A percentile compares a stretch with the other conserved stretches of the same genome.
Conservation (phyloP, 2,797 vertebrate species). For the Trachops cirrhosus region DNA sequence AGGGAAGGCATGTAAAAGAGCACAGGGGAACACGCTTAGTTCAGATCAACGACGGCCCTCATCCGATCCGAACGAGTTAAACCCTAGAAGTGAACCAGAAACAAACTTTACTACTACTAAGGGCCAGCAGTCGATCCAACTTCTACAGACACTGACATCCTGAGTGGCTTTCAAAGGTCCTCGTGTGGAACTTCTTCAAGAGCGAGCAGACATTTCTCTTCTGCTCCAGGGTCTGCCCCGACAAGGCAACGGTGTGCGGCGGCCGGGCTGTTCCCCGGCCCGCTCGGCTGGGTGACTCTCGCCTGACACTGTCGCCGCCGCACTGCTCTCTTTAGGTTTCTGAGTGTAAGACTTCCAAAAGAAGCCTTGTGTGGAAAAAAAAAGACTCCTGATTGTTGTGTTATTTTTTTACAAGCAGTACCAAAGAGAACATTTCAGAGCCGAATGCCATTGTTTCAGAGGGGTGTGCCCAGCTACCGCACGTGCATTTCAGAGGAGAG, state of each 20-base stretch:
- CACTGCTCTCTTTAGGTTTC: background rate
- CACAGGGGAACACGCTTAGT: background rate
- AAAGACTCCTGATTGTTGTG: background rate
- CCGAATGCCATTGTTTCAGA: background rate
- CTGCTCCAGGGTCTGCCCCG: background rate
- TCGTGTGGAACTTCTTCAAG: background rate
- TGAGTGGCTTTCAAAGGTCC: background rate
- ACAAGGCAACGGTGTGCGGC: background rate
- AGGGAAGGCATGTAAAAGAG: background rate
- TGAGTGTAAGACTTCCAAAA: background rate
- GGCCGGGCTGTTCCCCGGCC: background rate
- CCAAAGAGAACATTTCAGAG: background rate
- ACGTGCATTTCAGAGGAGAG: background rate
- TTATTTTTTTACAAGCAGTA: background rate
- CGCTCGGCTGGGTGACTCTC: rapidly evolving
- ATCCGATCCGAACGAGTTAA: background rate
- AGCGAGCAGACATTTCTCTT: background rate
- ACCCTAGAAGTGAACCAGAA: background rate
- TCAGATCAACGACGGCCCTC: background rate
- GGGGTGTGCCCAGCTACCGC: background rate
- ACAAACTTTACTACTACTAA: background rate
- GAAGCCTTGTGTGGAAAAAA: background rate
- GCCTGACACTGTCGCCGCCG: background rate
- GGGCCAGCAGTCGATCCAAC: background rate
- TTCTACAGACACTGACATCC: background rate